Conservation (phyloP, 2,888 invertebrate species). For the Cremastinae sp. region DNA sequence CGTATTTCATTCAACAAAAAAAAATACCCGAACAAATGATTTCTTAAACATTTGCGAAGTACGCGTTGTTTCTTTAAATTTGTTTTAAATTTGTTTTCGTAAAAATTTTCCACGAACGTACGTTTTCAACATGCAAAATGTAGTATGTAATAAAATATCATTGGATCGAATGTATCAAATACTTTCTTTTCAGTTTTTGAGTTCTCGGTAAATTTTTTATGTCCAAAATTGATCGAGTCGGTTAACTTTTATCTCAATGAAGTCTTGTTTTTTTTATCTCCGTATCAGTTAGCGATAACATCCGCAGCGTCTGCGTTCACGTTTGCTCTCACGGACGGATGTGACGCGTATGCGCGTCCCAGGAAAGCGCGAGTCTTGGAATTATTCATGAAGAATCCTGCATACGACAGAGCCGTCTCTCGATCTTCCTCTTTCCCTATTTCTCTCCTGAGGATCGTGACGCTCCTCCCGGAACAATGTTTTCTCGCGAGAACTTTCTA, state of each 20-base stretch:
- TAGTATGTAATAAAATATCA: no score
- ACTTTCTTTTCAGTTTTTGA: no score
- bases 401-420: constrained; percentile 27
- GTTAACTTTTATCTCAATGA: not conserved
- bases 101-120: no score
- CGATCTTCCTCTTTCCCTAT: constrained; percentile 6
- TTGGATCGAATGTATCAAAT: no score
- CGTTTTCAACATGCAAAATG: no score
- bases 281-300: not conserved
- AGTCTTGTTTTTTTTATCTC: not conserved
- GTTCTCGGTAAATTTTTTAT: no score
- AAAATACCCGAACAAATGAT: not conserved
- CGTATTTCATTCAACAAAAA: no score
- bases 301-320: constrained; percentile 35
- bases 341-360: constrained; percentile 51
- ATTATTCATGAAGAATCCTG: constrained; percentile 65
- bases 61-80: no score
- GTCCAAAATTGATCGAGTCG: no score
- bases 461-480: constrained; percentile 11
- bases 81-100: no score
- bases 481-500: constrained; percentile 12
- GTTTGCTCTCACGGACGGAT: constrained; percentile 60
- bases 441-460: not conserved
- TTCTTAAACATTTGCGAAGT: no score
- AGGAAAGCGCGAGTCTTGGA: constrained; percentile 54